Base-by-base conservation (phyloP, 1,140 invertebrate species). In the Papilio aristodemus region DNA sequence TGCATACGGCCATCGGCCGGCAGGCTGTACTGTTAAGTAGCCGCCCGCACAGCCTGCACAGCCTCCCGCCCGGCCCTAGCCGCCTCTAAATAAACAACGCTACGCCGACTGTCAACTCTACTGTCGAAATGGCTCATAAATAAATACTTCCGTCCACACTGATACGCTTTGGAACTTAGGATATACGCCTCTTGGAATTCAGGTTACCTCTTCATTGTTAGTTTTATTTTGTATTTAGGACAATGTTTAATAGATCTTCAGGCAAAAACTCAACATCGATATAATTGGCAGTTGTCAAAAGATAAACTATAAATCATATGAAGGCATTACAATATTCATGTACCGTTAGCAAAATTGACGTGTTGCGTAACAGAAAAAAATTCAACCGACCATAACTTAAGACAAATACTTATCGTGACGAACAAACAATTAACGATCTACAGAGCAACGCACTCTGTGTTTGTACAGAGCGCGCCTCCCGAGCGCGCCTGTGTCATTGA, bases 321-420 rank as follows among this genome's bases (percentile, higher is more conserved):
- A 9, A 19, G 17, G 43, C 14, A 50, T 2, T 22, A 8, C 19
- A 32, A 32, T 32, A 50, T 50, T 50, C 7, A 19, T 8, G 17
- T 50, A 50, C 43, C 43, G 43, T 50, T 50, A 50, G 43, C 43
- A 50, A 50, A 50, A 50, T 50, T 17, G 43, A 50, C 14, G 43
- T 22, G 19, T 50, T 50, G 43, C 43, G 19, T 50, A 50, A 50
- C 11, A n/a, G n/a, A 50, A 50, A 50, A 43, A 50, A 50, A 22
- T 22, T 2, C 43, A 50, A 22, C 43, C 43, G 3, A 10, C 43
- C 43, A 3, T 14, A 13, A 13, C 39, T 2, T 41, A 50, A 50
- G 43, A 50, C 43, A 50, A 50, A 50, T 17, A 50, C 43, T 50
- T 50, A 50, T 50, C 43, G 17, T 6, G 43, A 50, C 19, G 43